Conservation (phyloP, 2,797 vertebrate species). For the Neosilurus hyrtlii region DNA sequence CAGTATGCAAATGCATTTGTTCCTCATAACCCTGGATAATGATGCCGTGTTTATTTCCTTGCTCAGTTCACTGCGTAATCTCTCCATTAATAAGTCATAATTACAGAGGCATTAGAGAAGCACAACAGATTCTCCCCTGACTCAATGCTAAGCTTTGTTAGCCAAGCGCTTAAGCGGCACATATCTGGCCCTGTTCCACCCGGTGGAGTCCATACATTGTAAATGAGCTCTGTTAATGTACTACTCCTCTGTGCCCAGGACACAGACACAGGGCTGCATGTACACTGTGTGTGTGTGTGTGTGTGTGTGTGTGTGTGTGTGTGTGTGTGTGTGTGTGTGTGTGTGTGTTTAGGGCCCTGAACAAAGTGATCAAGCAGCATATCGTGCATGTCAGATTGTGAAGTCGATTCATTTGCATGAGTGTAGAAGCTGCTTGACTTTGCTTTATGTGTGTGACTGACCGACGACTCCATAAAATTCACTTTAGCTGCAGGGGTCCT, state of each 20-base stretch:
- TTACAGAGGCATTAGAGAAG: conserved; percentile 57
- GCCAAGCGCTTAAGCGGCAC: conserved; percentile 70
- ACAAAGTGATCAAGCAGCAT: conserved; percentile 76
- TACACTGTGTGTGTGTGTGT: conserved; percentile 54
- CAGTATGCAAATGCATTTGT: conserved; percentile 26
- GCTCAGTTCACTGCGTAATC: conserved; percentile 56
- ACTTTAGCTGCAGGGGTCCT: conserved; percentile 76
- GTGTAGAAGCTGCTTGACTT: conserved; percentile 71
- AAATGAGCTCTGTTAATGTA: conserved; percentile 73
- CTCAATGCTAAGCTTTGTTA: conserved; percentile 67
- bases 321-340: conserved; percentile 59
- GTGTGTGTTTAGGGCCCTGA: conserved; percentile 67
- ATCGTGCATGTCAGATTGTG: conserved; percentile 71
- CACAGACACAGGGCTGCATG: conserved; percentile 21
- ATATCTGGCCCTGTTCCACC: conserved; percentile 71
- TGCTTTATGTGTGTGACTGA: conserved; percentile 74
- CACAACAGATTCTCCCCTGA: conserved; percentile 57
- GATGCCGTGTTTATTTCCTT: conserved; percentile 53
- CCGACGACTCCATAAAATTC: conserved; percentile 79
- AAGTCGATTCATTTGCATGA: conserved; percentile 78
- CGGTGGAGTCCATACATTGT: conserved; percentile 70
- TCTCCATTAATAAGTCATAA: conserved; percentile 58
- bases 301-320: conserved; percentile 56
- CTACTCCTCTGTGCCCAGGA: conserved; percentile 59
- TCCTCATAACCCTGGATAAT: conserved; percentile 43